phyloP scores from a whole-genome alignment of 30 jellyfish, hydroid and myxozoan species.

The Aurelia sp. region DNA sequence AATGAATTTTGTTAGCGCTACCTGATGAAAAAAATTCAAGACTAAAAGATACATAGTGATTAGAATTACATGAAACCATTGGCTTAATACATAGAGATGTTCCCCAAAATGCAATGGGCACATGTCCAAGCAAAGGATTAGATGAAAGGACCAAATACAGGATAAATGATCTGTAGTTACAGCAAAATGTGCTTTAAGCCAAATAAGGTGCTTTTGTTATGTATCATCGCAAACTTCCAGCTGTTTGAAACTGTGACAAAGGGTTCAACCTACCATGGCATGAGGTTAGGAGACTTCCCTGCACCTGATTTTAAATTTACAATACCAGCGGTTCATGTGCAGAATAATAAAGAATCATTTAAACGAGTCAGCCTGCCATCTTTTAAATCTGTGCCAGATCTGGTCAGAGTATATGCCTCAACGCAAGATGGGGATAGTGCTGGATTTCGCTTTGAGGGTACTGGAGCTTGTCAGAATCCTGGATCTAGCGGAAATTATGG shows the following conservation, averaged over 20 bases:
- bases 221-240: not conserved
- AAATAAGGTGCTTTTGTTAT: not conserved
- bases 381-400: constrained; percentile 76
- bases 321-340: constrained; percentile 53
- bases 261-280: constrained; percentile 60
- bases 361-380: constrained; percentile 68
- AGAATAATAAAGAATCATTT: constrained; percentile 60
- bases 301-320: constrained; percentile 76
- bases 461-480: constrained; percentile 96
- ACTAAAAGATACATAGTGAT: too few relatives aligned
- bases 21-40: too few relatives aligned
- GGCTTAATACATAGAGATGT: too few relatives aligned
- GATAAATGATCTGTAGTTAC: too few relatives aligned
- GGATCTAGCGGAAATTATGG: constrained; percentile 88
- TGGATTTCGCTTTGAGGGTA: constrained; percentile 89
- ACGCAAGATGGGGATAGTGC: constrained; percentile 90
- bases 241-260: not conserved
- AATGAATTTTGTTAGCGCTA: too few relatives aligned
- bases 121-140: too few relatives aligned
- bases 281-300: constrained; percentile 91
- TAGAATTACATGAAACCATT: too few relatives aligned
- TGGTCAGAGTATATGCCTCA: constrained; percentile 87
- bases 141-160: too few relatives aligned
- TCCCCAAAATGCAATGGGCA: too few relatives aligned
- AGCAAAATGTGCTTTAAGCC: not conserved